Conservation (phyloP, 2,888 invertebrate genomes). For the Prosopocoilus inquinatus region DNA sequence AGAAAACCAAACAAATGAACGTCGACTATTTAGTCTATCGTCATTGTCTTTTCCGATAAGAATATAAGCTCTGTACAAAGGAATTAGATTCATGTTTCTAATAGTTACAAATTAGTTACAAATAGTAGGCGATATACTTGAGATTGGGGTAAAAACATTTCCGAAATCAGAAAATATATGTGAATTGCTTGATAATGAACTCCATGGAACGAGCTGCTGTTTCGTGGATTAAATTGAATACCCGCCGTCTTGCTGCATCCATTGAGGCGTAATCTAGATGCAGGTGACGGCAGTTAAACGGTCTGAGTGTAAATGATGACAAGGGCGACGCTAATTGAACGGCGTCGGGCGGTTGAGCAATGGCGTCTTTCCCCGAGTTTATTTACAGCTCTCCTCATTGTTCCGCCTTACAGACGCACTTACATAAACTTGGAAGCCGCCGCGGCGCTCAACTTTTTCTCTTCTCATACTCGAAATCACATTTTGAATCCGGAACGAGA, state of each 20-base stretch:
- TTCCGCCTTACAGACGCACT: constrained; percentile 10
- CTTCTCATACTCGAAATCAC: constrained; percentile 5
- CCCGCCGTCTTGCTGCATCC: neutral
- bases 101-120: no score
- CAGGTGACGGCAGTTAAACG: constrained; percentile 9
- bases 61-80: no score
- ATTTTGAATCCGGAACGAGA: constrained; percentile 7
- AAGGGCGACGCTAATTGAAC: constrained; percentile 15
- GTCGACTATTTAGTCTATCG: no score
- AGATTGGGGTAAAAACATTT: no score
- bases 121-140: no score
- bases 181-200: no score
- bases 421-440: constrained; percentile 7
- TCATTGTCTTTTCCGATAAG: no score
- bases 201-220: no score
- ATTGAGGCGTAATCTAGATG: constrained; percentile 1
- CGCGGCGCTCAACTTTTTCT: no score
- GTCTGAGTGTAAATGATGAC: constrained; percentile 9
- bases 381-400: constrained; percentile 12
- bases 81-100: no score
- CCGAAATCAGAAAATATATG: no score
- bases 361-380: constrained; percentile 16
- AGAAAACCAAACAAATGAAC: no score
- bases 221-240: neutral
- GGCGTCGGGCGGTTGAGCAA: constrained; percentile 9